phyloP scores from a whole-genome alignment of 2,113 vertebrate species.

The Butorides virescens region DNA sequence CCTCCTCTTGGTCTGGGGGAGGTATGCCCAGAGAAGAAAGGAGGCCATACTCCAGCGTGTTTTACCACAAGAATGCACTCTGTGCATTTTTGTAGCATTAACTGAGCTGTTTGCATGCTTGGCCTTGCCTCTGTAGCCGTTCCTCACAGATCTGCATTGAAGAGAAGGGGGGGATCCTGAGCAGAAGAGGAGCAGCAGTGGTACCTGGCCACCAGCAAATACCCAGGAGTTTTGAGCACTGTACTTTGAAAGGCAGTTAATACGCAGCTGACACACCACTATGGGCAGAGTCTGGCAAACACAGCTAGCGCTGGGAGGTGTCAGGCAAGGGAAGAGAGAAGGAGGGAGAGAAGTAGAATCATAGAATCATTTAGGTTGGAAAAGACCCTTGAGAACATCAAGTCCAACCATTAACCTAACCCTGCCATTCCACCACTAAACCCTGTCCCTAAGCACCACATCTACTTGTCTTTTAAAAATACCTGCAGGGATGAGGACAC shows the following conservation, averaged over 20 bases:
- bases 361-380: neutral
- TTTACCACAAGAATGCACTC: slow-evolving; percentile 32
- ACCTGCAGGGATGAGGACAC: neutral
- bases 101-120: neutral
- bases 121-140: neutral
- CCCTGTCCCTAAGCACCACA: neutral
- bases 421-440: neutral
- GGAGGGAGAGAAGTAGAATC: neutral
- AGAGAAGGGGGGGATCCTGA: neutral
- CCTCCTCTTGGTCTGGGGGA: neutral
- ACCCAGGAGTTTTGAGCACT: neutral
- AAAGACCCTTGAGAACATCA: neutral
- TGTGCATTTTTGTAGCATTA: neutral
- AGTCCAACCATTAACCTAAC: neutral
- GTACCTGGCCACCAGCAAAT: neutral
- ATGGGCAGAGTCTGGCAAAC: neutral
- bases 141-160: neutral
- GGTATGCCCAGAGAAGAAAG: neutral
- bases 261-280: neutral
- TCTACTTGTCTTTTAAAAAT: neutral
- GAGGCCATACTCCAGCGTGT: neutral
- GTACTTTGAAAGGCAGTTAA: neutral
- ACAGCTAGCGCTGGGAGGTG: neutral
- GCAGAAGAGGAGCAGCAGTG: neutral
- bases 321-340: neutral